phyloP scores from a whole-genome alignment of 2,113 vertebrate species.

The Carettochelys insculpta region DNA sequence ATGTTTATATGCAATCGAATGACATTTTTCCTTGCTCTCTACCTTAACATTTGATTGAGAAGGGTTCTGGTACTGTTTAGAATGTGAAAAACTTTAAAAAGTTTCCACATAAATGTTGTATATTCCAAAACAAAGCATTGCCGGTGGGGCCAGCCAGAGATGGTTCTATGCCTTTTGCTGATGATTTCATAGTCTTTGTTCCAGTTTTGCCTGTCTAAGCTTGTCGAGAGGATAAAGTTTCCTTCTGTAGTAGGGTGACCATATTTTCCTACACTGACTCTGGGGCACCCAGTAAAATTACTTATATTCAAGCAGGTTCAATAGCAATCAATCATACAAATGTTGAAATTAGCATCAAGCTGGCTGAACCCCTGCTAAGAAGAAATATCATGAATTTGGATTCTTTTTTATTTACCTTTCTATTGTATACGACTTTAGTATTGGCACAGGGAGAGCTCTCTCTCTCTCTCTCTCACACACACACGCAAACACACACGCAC shows the following conservation, averaged over 20 bases:
- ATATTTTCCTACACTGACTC: no score
- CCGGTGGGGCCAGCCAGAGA: background rate
- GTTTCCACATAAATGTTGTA: background rate
- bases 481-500: no score
- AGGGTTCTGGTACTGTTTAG: background rate
- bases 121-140: background rate
- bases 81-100: background rate
- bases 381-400: no score
- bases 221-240: background rate
- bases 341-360: no score
- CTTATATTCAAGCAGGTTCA: no score
- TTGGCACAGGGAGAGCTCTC: no score
- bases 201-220: conserved; percentile 8
- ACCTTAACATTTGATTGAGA: background rate
- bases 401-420: no score
- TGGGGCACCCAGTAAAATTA: no score
- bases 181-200: conserved; percentile 51
- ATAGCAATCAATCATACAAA: no score
- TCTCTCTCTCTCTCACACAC: no score
- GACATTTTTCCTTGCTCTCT: background rate
- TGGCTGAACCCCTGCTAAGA: no score
- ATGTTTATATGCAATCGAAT: background rate
- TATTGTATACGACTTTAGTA: no score
- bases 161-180: background rate
- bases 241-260: background rate